phyloP scores from a whole-genome alignment of 2,888 invertebrate species.

The Rhogogaster chlorosoma region DNA sequence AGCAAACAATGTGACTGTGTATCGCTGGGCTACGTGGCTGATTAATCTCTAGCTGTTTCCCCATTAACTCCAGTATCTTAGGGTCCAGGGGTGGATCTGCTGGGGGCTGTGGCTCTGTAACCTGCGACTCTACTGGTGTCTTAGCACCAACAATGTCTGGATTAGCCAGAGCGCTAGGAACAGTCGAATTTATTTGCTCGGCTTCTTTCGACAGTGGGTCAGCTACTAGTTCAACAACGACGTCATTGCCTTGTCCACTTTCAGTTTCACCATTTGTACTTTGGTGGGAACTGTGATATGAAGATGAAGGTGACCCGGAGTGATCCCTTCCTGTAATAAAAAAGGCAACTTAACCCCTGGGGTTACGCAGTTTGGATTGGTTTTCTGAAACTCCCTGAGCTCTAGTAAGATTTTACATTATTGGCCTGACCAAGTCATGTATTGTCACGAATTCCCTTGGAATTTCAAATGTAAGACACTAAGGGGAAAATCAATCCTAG shows the following conservation, averaged over 20 bases:
- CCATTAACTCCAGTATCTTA: neutral
- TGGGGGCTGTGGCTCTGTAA: neutral
- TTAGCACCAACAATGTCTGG: neutral
- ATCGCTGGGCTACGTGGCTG: neutral
- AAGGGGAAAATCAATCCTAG: too few species aligned
- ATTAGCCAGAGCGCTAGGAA: neutral
- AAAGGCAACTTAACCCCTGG: too few species aligned
- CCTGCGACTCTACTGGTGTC: neutral
- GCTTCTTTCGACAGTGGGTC: neutral
- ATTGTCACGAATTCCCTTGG: too few species aligned
- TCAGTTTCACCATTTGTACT: neutral
- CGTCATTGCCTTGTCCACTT: neutral
- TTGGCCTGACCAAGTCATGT: too few species aligned
- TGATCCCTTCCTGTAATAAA: too few species aligned
- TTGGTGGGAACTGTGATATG: neutral
- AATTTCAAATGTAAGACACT: too few species aligned
- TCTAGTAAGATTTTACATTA: too few species aligned
- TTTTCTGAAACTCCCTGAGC: too few species aligned
- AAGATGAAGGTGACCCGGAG: too few species aligned
- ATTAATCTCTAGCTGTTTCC: neutral
- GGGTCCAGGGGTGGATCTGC: neutral
- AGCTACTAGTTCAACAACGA: neutral
- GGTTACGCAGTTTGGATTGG: too few species aligned
- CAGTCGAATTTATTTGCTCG: neutral
- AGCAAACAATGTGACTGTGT: neutral